These are phyloP conservation scores for Sparus aurata DNA, from an alignment of 2,797 vertebrate genomes.

Conservation along the genomic window DNA sequence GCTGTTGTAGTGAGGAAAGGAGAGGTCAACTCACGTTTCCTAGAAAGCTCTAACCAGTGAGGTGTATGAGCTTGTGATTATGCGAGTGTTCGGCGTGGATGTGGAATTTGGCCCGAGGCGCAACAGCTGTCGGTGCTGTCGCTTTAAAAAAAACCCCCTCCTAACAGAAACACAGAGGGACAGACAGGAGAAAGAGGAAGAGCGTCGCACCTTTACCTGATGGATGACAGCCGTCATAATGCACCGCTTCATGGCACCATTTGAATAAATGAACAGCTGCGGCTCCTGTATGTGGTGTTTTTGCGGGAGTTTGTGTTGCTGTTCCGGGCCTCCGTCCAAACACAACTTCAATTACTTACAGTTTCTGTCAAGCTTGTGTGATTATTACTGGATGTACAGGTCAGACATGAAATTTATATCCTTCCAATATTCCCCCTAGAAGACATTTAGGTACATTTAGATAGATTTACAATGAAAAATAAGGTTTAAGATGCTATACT, in stretches of 20 bases:
- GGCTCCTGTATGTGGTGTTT: constrained; percentile 52
- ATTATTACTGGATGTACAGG: constrained; percentile 54
- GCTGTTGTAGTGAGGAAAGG: constrained; percentile 44
- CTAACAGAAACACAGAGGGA: constrained; percentile 45
- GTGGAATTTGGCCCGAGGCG: constrained; percentile 80
- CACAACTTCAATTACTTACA: constrained; percentile 71
- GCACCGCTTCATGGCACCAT: constrained; percentile 45
- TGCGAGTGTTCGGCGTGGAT: constrained; percentile 59
- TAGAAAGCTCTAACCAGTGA: constrained; percentile 73
- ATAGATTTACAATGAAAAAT: constrained; percentile 58
- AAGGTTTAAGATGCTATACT: constrained; percentile 6
- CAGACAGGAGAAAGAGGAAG: constrained; percentile 23
- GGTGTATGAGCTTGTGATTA: constrained; percentile 30
- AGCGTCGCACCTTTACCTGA: constrained; percentile 55
- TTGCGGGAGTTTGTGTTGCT: constrained; percentile 46
- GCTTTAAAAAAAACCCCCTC: constrained; percentile 24
- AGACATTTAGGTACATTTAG: constrained; percentile 11
- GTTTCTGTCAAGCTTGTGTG: constrained; percentile 57
- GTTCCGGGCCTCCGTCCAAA: constrained; percentile 75
- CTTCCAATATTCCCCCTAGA: constrained; percentile 22
- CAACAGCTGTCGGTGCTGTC: constrained; percentile 36
- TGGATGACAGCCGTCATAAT: constrained; percentile 65
- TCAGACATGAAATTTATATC: constrained; percentile 58
- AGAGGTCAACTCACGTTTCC: constrained; percentile 80
- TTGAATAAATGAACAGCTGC: constrained; percentile 72